phyloP scores from a whole-genome alignment of 2,888 invertebrate species.

The Athetis lepigone region DNA sequence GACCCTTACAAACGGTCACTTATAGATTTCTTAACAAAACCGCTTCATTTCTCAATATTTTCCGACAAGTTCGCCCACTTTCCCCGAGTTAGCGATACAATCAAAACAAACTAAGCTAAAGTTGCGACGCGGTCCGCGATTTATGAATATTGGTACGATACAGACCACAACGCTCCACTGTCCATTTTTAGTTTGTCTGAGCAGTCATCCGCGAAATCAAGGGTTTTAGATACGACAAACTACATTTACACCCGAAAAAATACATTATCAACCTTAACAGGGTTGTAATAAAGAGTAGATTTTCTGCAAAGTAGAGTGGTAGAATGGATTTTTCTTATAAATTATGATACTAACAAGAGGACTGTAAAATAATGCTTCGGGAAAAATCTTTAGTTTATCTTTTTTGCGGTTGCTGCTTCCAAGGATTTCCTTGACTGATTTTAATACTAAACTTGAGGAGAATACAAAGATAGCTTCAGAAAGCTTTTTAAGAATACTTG shows the following conservation, averaged over 20 bases:
- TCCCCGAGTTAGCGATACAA: conserved; percentile 29
- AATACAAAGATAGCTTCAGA: neutral
- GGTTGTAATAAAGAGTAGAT: conserved; percentile 19
- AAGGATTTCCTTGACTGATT: conserved; percentile 36
- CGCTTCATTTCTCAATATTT: conserved; percentile 26
- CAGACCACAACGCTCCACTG: conserved; percentile 64
- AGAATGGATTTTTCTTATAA: conserved; percentile 61
- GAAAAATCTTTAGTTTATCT: conserved; percentile 48
- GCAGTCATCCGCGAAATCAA: conserved; percentile 72
- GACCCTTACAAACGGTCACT: neutral
- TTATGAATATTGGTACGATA: conserved; percentile 70
- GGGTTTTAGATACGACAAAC: conserved; percentile 53
- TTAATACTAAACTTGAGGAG: conserved; percentile 31
- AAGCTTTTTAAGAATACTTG: neutral
- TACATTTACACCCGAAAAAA: conserved; percentile 1
- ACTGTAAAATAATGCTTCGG: conserved; percentile 60
- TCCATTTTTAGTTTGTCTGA: conserved; percentile 67
- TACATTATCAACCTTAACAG: conserved; percentile 20
- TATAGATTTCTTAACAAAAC: conserved; percentile 2
- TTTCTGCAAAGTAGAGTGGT: conserved; percentile 23
- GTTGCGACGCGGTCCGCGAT: conserved; percentile 52
- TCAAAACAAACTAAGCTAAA: conserved; percentile 57
- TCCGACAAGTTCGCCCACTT: conserved; percentile 17
- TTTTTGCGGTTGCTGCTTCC: conserved; percentile 44
- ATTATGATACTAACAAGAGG: conserved; percentile 64